Conservation (phyloP, 2,888 invertebrate genomes). For the Xylophagus ater region DNA sequence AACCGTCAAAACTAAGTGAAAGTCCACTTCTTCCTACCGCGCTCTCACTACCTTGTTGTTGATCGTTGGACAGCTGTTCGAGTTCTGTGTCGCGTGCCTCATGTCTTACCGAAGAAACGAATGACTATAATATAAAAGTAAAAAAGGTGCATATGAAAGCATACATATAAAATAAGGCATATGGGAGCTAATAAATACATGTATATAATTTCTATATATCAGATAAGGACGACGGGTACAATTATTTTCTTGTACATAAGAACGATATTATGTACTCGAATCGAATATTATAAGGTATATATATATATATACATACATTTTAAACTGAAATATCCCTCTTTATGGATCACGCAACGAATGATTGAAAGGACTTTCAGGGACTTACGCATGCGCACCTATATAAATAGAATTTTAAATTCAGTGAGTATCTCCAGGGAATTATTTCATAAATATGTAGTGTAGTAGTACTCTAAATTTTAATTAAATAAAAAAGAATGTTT, state of each 20-base stretch:
- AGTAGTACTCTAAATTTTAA: too few relatives aligned
- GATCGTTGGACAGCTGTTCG: constrained; percentile 48
- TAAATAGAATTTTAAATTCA: constrained; percentile 7
- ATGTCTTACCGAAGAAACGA: constrained; percentile 46
- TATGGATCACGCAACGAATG: not conserved
- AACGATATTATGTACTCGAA: not conserved
- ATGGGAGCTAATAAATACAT: constrained; percentile 4
- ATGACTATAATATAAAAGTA: constrained; percentile 46
- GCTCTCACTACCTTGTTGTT: constrained; percentile 35
- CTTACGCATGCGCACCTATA: constrained; percentile 11
- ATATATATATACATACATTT: constrained; percentile 16
- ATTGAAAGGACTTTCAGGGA: constrained; percentile 7
- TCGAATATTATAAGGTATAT: not conserved
- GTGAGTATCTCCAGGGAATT: too few relatives aligned
- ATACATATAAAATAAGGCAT: constrained; percentile 13
- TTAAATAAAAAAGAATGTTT: too few relatives aligned
- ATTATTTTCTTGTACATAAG: too few relatives aligned
- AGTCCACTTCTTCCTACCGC: not conserved
- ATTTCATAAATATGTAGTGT: too few relatives aligned
- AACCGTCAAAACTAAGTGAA: not conserved
- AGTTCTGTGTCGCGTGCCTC: constrained; percentile 54
- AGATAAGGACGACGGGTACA: not conserved
- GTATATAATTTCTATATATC: constrained; percentile 4
- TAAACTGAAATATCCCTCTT: constrained; percentile 2
- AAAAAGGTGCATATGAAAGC: constrained; percentile 43